phyloP scores from a whole-genome alignment of 2,888 invertebrate genomes.

The Tenodera sinensis region DNA sequence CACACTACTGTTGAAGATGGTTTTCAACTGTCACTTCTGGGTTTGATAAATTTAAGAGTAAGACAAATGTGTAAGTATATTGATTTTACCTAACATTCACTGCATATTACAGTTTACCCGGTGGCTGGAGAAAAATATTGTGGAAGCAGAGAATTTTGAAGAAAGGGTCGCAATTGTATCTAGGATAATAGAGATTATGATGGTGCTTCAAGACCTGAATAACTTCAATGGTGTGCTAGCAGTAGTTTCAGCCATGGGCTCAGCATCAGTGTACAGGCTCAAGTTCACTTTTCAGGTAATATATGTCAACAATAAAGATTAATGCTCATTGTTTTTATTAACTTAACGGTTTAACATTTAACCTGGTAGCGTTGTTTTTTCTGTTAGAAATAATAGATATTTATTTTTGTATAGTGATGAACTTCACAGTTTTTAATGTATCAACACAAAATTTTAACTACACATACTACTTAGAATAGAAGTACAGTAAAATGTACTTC shows the following conservation, averaged over 20 bases:
- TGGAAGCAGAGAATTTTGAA: constrained; percentile 93
- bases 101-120: constrained; percentile 70
- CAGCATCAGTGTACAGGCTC: constrained; percentile 87
- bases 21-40: too few species aligned
- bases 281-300: constrained; percentile 69
- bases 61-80: too few species aligned
- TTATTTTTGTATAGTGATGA: too few species aligned
- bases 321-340: background rate
- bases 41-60: too few species aligned
- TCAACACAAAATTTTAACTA: too few species aligned
- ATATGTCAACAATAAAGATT: constrained; percentile 3
- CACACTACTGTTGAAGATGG: too few species aligned
- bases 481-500: too few species aligned
- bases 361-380: background rate
- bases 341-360: background rate
- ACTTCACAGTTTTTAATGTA: too few species aligned
- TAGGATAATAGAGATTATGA: constrained; percentile 90
- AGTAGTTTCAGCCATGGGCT: constrained; percentile 86
- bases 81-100: background rate
- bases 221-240: constrained; percentile 98
- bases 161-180: constrained; percentile 89
- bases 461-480: too few species aligned
- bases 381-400: too few species aligned
- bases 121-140: constrained; percentile 95
- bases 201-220: constrained; percentile 91